phyloP scores from a whole-genome alignment of 2,797 vertebrate genomes.

The Synaphobranchus kaupii region DNA sequence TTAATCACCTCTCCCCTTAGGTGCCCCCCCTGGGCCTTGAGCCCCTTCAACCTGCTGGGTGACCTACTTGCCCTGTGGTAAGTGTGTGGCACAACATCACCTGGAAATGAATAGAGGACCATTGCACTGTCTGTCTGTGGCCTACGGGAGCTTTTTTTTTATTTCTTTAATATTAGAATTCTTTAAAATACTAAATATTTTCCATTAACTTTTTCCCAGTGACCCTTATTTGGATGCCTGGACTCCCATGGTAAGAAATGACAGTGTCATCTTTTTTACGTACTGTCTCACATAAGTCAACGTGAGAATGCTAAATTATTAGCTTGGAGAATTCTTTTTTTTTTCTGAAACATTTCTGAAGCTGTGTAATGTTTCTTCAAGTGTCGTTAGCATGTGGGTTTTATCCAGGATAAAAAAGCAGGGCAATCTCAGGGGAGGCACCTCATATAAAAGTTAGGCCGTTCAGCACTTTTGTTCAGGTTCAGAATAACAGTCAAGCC shows the following conservation, averaged over 20 bases:
- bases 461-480: conserved; percentile 64
- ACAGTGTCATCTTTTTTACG: conserved; percentile 15
- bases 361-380: conserved; percentile 37
- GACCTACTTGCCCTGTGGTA: conserved; percentile 74
- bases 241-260: neutral
- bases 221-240: conserved; percentile 24
- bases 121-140: conserved; percentile 60
- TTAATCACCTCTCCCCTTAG: conserved; percentile 58
- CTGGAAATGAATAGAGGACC: conserved; percentile 77
- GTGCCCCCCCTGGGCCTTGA: conserved; percentile 39
- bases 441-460: conserved; percentile 43
- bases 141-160: conserved; percentile 50
- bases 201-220: conserved; percentile 43
- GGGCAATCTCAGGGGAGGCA: conserved; percentile 63
- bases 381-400: conserved; percentile 76
- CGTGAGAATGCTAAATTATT: conserved; percentile 18
- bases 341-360: conserved; percentile 22
- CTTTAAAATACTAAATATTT: conserved; percentile 42
- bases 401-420: conserved; percentile 62
- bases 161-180: conserved; percentile 56
- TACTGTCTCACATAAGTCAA: neutral
- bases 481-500: conserved; percentile 66
- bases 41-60: conserved; percentile 65
- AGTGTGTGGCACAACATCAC: conserved; percentile 71
- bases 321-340: conserved; percentile 15